Evolutionary conservation across 2,113 vertebrate genomes (phyloP).

Genomic region (Pseudorasbora parva): DNA sequence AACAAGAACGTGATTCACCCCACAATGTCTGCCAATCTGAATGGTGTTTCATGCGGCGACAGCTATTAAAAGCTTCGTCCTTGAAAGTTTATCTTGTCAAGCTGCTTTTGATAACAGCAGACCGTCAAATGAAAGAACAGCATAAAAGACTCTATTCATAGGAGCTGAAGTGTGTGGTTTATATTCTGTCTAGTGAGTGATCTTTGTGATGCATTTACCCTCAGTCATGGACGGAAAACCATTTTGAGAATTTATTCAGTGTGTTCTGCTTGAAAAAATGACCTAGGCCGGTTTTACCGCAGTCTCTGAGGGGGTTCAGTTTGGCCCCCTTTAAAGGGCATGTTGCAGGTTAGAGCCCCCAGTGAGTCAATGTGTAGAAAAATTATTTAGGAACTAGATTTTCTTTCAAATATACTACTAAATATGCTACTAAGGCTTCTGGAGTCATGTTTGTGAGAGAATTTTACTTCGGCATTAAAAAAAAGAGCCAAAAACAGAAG

Average conservation of each 20-base stretch:
- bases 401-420: no score
- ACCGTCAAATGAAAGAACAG: neutral
- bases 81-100: conserved; percentile 26
- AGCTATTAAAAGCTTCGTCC: conserved; percentile 40
- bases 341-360: no score
- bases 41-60: conserved; percentile 15
- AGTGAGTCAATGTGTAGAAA: no score
- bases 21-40: conserved; percentile 19
- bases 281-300: neutral
- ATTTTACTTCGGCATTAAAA: no score
- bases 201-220: neutral
- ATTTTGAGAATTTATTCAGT: conserved; percentile 13
- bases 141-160: conserved; percentile 9
- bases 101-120: conserved; percentile 28
- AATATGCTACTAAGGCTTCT: no score
- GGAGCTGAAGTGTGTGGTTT: conserved; percentile 27
- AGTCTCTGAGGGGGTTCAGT: neutral
- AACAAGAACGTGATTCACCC: conserved; percentile 45
- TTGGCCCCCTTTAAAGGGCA: neutral
- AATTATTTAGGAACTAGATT: no score
- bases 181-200: neutral
- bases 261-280: conserved; percentile 1
- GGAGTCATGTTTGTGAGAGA: no score
- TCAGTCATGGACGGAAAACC: conserved; percentile 1
- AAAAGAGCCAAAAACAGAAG: no score